Conservation (phyloP, 2,113 vertebrate species). For the Istiophorus platypterus region DNA sequence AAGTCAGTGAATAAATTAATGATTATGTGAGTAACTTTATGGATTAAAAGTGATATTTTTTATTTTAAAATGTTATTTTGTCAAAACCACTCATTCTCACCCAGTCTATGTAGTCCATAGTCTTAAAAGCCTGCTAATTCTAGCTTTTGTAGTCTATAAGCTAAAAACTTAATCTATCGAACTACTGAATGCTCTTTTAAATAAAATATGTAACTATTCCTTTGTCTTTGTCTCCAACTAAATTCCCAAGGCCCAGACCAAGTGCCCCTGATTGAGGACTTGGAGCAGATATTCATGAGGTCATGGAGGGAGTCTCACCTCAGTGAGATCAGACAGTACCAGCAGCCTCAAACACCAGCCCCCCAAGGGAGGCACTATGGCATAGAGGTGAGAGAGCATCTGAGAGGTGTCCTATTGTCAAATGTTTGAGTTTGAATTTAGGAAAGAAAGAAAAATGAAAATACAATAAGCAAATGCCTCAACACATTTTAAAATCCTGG, state of each 20-base stretch:
- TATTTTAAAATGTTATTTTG: not conserved
- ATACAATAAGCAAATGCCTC: not conserved
- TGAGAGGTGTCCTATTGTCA: not conserved
- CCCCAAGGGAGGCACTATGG: conserved; percentile 79
- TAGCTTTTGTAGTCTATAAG: not conserved
- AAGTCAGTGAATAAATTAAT: not conserved
- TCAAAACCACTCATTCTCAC: not conserved
- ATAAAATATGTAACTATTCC: not conserved
- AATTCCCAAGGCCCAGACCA: conserved; percentile 89
- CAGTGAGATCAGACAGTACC: conserved; percentile 93
- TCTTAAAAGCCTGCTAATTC: not conserved
- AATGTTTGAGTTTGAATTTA: not conserved
- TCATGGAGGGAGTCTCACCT: conserved; percentile 96
- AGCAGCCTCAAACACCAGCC: conserved; percentile 85
- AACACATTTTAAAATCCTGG: not conserved
- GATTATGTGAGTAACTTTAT: not conserved
- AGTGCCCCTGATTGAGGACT: conserved; percentile 94
- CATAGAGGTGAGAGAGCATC: conserved; percentile 68
- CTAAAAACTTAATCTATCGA: not conserved
- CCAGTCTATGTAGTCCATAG: not conserved
- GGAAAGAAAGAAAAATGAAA: not conserved
- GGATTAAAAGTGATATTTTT: not conserved
- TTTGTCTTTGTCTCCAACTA: conserved; percentile 7
- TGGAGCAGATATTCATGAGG: conserved; percentile 97
- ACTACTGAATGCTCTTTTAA: not conserved